These are phyloP conservation scores for Narcine bancroftii DNA, from an alignment of 2,113 vertebrate species.

Conservation along the genomic window DNA sequence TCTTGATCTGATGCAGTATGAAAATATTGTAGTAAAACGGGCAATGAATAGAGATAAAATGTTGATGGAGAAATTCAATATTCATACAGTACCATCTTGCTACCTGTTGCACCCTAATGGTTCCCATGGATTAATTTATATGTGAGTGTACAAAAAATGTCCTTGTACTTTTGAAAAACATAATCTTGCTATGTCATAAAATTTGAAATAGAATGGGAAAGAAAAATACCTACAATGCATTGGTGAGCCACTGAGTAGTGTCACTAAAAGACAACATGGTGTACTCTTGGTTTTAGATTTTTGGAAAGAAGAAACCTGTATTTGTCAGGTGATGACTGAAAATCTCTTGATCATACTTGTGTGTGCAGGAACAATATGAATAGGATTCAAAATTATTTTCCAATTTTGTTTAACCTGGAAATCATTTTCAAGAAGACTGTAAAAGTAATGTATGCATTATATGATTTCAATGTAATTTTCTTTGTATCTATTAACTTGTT, in stretches of 20 bases:
- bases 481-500: neutral
- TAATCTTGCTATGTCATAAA: neutral
- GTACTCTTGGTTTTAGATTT: neutral
- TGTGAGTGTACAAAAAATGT: conserved; percentile 56
- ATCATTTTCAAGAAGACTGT: neutral
- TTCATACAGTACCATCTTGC: conserved; percentile 62
- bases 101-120: conserved; percentile 78
- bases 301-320: neutral
- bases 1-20: conserved; percentile 74
- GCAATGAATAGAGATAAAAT: conserved; percentile 56
- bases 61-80: conserved; percentile 64
- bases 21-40: conserved; percentile 67
- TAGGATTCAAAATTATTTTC: neutral
- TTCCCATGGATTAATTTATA: conserved; percentile 59
- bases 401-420: neutral
- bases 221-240: neutral
- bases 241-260: neutral
- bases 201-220: neutral
- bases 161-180: neutral
- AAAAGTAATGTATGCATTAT: neutral
- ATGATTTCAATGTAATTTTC: neutral
- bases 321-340: neutral
- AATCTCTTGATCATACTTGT: neutral
- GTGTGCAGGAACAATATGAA: neutral
- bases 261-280: neutral